Evolutionary conservation across 2,113 vertebrate species (phyloP), one percentile per base, ranked within the genome.

Genomic region (human): DNA sequence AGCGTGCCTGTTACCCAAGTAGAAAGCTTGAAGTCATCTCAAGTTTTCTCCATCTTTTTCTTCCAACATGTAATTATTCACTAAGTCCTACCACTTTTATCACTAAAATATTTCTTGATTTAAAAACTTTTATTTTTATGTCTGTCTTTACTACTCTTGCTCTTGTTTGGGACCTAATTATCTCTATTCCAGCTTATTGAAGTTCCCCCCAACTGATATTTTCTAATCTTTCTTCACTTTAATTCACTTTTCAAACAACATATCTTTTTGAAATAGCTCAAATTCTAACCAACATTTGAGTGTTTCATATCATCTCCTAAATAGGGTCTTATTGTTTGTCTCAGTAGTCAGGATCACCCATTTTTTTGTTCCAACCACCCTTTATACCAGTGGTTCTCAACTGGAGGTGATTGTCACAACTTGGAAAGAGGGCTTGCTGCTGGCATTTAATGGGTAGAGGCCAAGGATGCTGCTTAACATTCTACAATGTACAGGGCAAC

Each of bases 61-160:
- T 68, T 40, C 11, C 16, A 8, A 35, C 3, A 32, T 73, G 30
- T 93, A 78, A 85, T 80, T 80, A 86, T 35, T 93, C 8, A 32
- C 72, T 85, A 43, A 89, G 12, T 88, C 50, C 13, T 85, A 50
- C 2, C 40, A 68, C 27, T 66, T 87, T 68, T 40, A 52, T n/a
- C 59, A 72, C n/a, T 91, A 86, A 82, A 80, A 73, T 86, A 89
- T 80, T 97, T 84, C 8, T 86, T 30, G 57, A 30, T n/a, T 52
- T 35, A 43, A 88, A 32, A 32, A 1, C 17, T 97, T 43, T 40
- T 30, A 13, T 89, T 48, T 79, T 10, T 85, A 0, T 48, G 32
- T 66, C n/a, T 90, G 6, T 86, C 84, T 35, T 76, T 57, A 20
- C 14, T 72, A 38, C 1, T 68, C 14, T 78, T 43, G 8, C 7